Evolutionary conservation across 2,797 vertebrate species (phyloP).

Genomic region (Graptemys geographica): DNA sequence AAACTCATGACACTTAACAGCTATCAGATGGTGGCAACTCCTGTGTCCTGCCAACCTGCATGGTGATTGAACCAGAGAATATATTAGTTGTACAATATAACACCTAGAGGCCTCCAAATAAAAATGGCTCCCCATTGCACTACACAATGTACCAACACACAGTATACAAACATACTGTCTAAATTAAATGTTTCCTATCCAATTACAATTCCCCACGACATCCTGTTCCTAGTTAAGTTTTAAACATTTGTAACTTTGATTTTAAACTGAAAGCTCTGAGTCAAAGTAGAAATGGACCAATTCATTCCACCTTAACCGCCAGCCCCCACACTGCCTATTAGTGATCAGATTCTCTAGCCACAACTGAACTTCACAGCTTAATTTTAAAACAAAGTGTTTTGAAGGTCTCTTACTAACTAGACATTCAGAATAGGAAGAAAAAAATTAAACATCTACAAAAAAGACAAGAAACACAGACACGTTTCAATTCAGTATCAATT

Average conservation of each 20-base stretch:
- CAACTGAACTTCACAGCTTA: not conserved
- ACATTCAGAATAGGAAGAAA: not conserved
- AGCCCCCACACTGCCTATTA: not conserved
- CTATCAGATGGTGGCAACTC: not conserved
- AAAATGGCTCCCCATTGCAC: not conserved
- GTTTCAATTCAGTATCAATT: not conserved
- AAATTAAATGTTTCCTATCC: not conserved
- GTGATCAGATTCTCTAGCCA: not conserved
- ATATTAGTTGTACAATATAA: not conserved
- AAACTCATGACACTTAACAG: rapidly evolving
- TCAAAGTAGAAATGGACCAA: not conserved
- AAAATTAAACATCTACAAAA: not conserved
- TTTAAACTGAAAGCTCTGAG: not conserved
- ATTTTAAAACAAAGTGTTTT: not conserved
- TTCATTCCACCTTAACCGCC: not conserved
- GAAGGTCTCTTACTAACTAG: not conserved
- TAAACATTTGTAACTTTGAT: not conserved
- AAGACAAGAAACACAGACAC: not conserved
- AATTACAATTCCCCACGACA: not conserved
- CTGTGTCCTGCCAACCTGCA: not conserved
- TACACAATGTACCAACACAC: not conserved
- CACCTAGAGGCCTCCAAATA: not conserved
- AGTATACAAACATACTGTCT: not conserved
- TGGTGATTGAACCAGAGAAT: not conserved
- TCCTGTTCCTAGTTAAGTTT: not conserved